Evolutionary conservation across 1,140 invertebrate genomes (phyloP), one percentile per base, ranked within the genome.

Genomic region (Cotesia typhae): DNA sequence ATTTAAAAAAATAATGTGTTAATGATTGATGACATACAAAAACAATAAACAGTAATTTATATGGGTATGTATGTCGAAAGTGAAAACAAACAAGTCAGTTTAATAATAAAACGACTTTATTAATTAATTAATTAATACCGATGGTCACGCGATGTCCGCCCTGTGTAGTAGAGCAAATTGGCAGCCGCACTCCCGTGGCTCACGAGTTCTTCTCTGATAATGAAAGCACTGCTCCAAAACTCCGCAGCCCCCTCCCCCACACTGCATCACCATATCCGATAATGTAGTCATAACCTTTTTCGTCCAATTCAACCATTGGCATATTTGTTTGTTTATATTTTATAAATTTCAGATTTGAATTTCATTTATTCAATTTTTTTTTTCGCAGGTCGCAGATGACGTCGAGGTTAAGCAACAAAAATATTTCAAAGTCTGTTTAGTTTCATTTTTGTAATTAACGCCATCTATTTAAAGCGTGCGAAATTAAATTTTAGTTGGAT

Each of bases 131-230:
- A 71, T 72, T 73, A 78, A 80, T 85, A 87, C 85, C 85, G 83
- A 85, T 85, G 80, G 85, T 88, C 84, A 85, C 83, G 84, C 91
- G 82, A 90, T 90, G 79, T 93, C 92, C 76, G 91, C 94, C 79
- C 93, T 92, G 87, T 95, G 94, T 80, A 94, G 90, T 81, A 95
- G 89, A 80, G 93, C 93, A 86, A 95, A 94, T 85, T 94, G 93
- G 89, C 93, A 94, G 88, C 93, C 93, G 85, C 93, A 94, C 84
- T 94, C 93, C 80, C 93, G 90, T 67, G 91, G 89, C 81, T 94
- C 93, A 82, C 90, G 86, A 77, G 89, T 85, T 83, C 92, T 90
- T 77, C 92, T 90, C 75, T 92, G 92, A 85, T 92, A 92, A 85
- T 92, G 91, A 90, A 94, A 94, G 90, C 93, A 95, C 86, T 92